These are phyloP conservation scores for Synanceia verrucosa DNA, from an alignment of 2,797 vertebrate species.

Conservation along the genomic window DNA sequence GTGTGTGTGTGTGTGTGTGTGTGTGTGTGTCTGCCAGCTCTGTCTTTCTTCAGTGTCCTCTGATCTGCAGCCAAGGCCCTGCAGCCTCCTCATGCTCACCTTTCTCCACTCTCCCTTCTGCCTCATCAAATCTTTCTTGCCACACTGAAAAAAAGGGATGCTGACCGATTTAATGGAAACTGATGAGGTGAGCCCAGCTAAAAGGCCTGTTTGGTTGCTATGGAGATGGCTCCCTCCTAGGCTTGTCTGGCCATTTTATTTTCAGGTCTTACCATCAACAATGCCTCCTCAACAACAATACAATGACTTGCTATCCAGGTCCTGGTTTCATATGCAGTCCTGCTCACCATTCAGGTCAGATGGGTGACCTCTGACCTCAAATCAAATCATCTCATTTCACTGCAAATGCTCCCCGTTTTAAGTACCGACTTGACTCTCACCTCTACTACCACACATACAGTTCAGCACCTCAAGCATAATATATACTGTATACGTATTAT, in stretches of 20 bases:
- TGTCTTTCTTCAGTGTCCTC: slow-evolving; percentile 47
- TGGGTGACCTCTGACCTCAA: background rate
- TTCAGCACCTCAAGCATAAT: too few species aligned
- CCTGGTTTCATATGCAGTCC: background rate
- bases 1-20: slow-evolving; percentile 6
- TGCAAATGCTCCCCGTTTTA: too few species aligned
- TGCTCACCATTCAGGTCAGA: background rate
- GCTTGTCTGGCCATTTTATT: slow-evolving; percentile 48
- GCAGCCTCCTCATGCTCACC: slow-evolving; percentile 48
- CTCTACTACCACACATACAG: too few species aligned
- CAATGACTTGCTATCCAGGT: background rate
- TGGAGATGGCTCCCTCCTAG: slow-evolving; percentile 55
- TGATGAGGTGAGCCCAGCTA: background rate
- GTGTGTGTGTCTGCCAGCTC: too few species aligned
- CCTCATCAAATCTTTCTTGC: slow-evolving; percentile 22
- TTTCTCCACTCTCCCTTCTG: slow-evolving; percentile 30
- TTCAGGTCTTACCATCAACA: slow-evolving; percentile 14
- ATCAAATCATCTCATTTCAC: too few species aligned
- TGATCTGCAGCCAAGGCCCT: slow-evolving; percentile 58
- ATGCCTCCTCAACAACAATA: too few species aligned
- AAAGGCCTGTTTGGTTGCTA: slow-evolving; percentile 62
- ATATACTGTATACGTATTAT: too few species aligned
- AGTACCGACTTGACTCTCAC: too few species aligned
- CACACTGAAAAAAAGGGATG: background rate
- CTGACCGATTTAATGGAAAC: background rate